Evolutionary conservation across 2,797 vertebrate species (phyloP), one percentile per base, ranked within the genome.

Genomic region (Cetoscarus ocellatus): DNA sequence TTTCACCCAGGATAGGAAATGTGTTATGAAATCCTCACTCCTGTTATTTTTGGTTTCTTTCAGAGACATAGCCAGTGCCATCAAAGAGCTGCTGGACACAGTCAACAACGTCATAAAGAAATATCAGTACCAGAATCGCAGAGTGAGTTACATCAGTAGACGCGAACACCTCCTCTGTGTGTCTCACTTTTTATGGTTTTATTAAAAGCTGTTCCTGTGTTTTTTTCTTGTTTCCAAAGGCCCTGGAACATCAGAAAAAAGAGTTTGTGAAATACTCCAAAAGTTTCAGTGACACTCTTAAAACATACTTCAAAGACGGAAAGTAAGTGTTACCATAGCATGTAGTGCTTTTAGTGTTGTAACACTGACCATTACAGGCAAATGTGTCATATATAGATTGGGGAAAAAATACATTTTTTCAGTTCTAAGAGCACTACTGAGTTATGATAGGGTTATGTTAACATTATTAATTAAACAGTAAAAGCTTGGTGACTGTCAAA

Each of bases 91-190:
- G 79, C 96, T 99, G 91, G 98, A 99, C 92, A 99, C 98, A 84
- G 98, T 99, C 95, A 99, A 99, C 95, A 98, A 96, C 36, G 98
- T 99, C 92, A 99, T 99, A 93, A 99, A 97, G 93, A 99, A 98
- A 94, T 99, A 99, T 80, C 98, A 99, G 69, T 99, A 99, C 91
- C 98, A 99, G 96, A 99, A 99, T 87, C 96, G 98, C 92, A 96
- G 98, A 95, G 98, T 99, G 94, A 83, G 96, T 95, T 4, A 27
- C 27, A 27, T 75, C 54, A 15, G 3, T 7, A 18, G 3, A 67
- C 5, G 2, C 34, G 18, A 10, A 38, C 12, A 1, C 38, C 9
- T 47, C 13, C 13, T 11, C 27, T 4, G 12, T 1, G 0, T 58
- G 67, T 36, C 36, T 43, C 45, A n/a, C 7, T 3, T 39, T 18